These are phyloP conservation scores for Cottus gobio DNA, from an alignment of 2,113 vertebrate genomes.

Conservation along the genomic window DNA sequence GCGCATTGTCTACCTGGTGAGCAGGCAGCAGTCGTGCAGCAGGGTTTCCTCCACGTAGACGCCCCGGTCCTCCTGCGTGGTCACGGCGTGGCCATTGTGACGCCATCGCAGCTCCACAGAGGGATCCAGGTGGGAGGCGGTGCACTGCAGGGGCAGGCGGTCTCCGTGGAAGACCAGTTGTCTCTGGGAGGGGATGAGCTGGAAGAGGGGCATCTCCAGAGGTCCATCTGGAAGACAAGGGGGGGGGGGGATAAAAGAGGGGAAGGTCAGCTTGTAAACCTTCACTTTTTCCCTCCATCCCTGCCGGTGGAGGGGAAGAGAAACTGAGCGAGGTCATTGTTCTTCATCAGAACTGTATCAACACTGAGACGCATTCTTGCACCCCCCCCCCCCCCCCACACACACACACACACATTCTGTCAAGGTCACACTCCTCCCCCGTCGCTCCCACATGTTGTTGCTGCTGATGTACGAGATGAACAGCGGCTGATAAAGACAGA, in stretches of 20 bases:
- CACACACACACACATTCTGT: conserved; percentile 21
- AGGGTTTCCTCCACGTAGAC: conserved; percentile 90
- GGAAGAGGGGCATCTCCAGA: conserved; percentile 90
- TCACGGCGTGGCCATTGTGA: conserved; percentile 80
- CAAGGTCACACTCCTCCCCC: conserved; percentile 56
- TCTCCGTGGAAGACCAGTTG: conserved; percentile 93
- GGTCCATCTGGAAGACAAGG: conserved; percentile 82
- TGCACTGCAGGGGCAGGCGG: conserved; percentile 90
- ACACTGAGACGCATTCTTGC: not conserved
- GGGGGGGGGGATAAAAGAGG: conserved; percentile 26
- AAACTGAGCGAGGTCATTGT: conserved; percentile 4
- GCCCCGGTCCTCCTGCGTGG: conserved; percentile 85
- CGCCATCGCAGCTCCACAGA: conserved; percentile 86
- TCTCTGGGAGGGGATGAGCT: conserved; percentile 91
- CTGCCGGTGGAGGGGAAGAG: not conserved
- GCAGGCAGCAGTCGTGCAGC: conserved; percentile 91
- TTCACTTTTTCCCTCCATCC: not conserved
- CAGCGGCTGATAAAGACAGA: conserved; percentile 60
- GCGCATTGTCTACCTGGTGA: conserved; percentile 86
- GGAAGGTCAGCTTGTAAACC: conserved; percentile 26
- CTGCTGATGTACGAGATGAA: conserved; percentile 54
- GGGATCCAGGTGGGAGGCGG: conserved; percentile 86
- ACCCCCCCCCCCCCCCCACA: too few relatives aligned
- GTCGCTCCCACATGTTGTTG: conserved; percentile 33
- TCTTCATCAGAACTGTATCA: conserved; percentile 11